These are phyloP conservation scores for Drosophila phalerata DNA, from an alignment of 2,888 invertebrate species.

Conservation along the genomic window DNA sequence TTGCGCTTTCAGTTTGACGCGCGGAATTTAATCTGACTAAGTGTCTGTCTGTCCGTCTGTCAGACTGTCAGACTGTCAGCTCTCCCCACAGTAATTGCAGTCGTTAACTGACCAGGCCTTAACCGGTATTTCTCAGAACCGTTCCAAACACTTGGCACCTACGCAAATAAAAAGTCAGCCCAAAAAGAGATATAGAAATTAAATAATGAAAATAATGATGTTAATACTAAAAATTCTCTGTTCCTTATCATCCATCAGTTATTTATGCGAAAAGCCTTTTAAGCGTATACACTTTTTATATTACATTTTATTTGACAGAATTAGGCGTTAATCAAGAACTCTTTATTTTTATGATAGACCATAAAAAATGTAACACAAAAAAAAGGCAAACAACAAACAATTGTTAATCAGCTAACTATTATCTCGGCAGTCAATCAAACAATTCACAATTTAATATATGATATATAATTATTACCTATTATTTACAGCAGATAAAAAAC, in stretches of 20 bases:
- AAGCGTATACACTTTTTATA: conserved; percentile 2
- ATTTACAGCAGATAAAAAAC: not conserved
- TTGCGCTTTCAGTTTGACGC: conserved; percentile 58
- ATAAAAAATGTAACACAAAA: not conserved
- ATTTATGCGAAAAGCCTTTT: conserved; percentile 20
- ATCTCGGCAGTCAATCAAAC: not conserved
- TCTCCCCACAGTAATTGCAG: conserved; percentile 42
- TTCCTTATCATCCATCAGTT: conserved; percentile 16
- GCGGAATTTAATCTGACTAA: conserved; percentile 54
- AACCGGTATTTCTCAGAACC: conserved; percentile 36
- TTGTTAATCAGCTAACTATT: not conserved
- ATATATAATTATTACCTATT: no score
- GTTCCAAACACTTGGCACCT: conserved; percentile 23
- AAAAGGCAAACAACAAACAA: not conserved
- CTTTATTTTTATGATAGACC: not conserved
- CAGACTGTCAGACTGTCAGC: conserved; percentile 2
- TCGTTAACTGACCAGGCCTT: conserved; percentile 41
- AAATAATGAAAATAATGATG: not conserved
- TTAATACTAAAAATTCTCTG: conserved; percentile 2
- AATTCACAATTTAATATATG: no score
- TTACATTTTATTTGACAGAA: not conserved
- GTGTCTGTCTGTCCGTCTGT: conserved; percentile 23
- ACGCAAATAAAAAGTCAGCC: conserved; percentile 5
- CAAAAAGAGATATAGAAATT: not conserved
- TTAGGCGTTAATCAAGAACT: conserved; percentile 5